Evolutionary conservation across 2,888 invertebrate species (phyloP).

Genomic region (Gymnoscelis rufifasciata): DNA sequence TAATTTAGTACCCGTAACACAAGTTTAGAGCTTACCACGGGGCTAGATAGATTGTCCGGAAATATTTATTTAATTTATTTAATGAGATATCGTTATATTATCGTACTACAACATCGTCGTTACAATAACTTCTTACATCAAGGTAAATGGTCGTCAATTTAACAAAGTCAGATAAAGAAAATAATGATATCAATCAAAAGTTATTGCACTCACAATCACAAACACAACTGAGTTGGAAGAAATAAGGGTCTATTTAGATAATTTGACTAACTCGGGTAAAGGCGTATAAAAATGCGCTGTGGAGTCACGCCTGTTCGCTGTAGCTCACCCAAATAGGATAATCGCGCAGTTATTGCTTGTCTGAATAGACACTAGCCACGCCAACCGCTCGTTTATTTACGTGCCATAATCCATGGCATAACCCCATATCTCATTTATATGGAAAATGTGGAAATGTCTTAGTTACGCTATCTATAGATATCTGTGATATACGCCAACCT

Average conservation of each 20-base stretch:
- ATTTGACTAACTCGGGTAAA: conserved; percentile 49
- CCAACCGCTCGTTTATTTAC: conserved; percentile 73
- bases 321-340: conserved; percentile 66
- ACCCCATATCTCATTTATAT: conserved; percentile 56
- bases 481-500: conserved; percentile 41
- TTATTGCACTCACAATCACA: conserved; percentile 11
- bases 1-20: no score
- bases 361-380: conserved; percentile 73
- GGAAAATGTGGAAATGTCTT: conserved; percentile 45
- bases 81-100: no score
- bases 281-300: conserved; percentile 49
- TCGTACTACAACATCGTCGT: no score
- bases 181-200: conserved; percentile 17
- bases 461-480: conserved; percentile 15
- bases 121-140: no score
- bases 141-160: background rate
- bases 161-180: background rate
- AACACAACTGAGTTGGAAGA: conserved; percentile 18
- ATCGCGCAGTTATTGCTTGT: conserved; percentile 68
- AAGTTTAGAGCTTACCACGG: no score
- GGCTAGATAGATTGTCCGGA: no score
- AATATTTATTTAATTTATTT: no score
- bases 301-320: conserved; percentile 64
- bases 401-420: conserved; percentile 50
- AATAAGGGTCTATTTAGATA: conserved; percentile 27